phyloP scores from a whole-genome alignment of 1,140 invertebrate genomes.

The Zaprionus gabonicus region DNA sequence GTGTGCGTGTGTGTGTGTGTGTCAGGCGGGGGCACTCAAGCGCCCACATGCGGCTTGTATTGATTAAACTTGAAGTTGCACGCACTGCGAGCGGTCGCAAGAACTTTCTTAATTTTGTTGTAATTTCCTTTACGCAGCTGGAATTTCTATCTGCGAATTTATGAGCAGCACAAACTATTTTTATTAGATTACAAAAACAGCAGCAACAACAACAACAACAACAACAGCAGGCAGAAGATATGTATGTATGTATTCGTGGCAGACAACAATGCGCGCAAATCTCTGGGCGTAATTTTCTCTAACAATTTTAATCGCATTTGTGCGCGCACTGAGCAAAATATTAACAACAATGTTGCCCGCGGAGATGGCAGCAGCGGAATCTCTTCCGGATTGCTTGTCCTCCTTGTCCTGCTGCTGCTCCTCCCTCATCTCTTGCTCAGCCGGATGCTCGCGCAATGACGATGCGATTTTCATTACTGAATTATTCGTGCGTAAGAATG shows the following conservation, averaged over 20 bases:
- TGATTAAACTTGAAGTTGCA: conserved; percentile 80
- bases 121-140: conserved; percentile 78
- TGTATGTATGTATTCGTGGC: conserved; percentile 7
- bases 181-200: conserved; percentile 78
- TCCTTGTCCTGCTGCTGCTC: neutral
- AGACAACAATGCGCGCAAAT: conserved; percentile 48
- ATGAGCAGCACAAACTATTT: conserved; percentile 79
- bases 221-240: conserved; percentile 38
- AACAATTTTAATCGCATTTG: conserved; percentile 83
- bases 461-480: conserved; percentile 73
- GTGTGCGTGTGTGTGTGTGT: conserved; percentile 7
- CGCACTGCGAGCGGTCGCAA: conserved; percentile 56
- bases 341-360: conserved; percentile 70
- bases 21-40: neutral
- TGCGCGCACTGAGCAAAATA: conserved; percentile 59
- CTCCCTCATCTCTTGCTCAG: neutral
- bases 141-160: conserved; percentile 83
- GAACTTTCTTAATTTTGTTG: conserved; percentile 81
- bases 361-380: conserved; percentile 15
- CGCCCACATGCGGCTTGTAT: conserved; percentile 71
- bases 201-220: conserved; percentile 46
- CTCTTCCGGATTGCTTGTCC: conserved; percentile 11
- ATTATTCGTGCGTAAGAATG: conserved; percentile 81
- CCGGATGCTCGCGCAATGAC: conserved; percentile 24
- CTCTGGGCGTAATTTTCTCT: conserved; percentile 69